Percentiles rank a stretch among this genome's conserved stretches.
These are phyloP conservation scores for Ornithoptera priamus DNA, from an alignment of 2,888 invertebrate species.

Conservation along the genomic window DNA sequence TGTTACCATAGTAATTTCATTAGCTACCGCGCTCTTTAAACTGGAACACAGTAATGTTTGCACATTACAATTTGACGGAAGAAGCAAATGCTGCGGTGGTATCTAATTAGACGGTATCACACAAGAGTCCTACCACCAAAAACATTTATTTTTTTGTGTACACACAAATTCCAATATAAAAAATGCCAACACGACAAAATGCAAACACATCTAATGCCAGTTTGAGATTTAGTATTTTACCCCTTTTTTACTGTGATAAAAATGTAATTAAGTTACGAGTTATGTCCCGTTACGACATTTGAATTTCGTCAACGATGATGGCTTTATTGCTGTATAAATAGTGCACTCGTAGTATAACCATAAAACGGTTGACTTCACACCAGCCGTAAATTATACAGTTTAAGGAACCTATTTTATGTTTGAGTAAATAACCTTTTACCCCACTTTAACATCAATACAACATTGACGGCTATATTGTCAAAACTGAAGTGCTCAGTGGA, in stretches of 20 bases:
- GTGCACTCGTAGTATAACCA: constrained; percentile 7
- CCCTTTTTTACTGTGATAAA: neutral
- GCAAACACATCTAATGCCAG: no score
- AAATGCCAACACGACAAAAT: no score
- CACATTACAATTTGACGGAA: no score
- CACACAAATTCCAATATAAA: no score
- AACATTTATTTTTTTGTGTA: no score
- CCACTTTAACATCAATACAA: neutral
- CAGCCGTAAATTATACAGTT: constrained; percentile 6
- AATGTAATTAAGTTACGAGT: constrained; percentile 4
- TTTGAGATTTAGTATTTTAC: neutral
- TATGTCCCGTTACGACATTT: constrained; percentile 23
- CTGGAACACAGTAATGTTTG: no score
- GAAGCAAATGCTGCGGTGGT: no score
- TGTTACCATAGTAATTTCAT: no score
- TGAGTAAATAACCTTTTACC: neutral
- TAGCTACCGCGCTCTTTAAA: no score
- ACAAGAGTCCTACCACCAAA: no score
- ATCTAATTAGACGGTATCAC: no score
- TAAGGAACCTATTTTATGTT: constrained; percentile 12
- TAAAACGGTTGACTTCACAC: constrained; percentile 21
- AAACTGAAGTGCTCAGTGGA: neutral
- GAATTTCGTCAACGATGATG: constrained; percentile 21
- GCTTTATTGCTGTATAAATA: constrained; percentile 20
- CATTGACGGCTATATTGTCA: neutral